Base-by-base conservation (phyloP, 2,797 vertebrate species). In the Hemitrygon akajei region DNA sequence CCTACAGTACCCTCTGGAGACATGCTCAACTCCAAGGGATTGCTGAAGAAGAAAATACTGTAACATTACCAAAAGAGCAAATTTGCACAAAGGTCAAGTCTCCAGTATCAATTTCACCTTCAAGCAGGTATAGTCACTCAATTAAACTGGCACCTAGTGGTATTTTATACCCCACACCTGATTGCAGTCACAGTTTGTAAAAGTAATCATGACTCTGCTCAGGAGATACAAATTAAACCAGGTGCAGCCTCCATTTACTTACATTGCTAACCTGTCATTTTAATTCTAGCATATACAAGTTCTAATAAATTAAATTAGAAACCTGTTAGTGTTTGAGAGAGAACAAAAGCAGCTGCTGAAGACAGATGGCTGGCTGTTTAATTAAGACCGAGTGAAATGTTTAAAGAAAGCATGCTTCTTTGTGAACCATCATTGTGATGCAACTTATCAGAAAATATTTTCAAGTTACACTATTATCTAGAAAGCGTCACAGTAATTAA, bases 221-320 rank as follows among this genome's bases (percentile, higher is more conserved):
- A 47, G 56, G 47, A 93, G 71, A 75, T 71, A 93, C 34, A 76
- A 71, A 93, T 93, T 93, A 76, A 93, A 93, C 69, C 91, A 93
- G 91, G 91, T 93, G 91, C 71, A 76, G 91, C 10, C 25, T 56
- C 40, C 40, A 93, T 76, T 75, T 75, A 93, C 71, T 93, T 56
- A 56, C 71, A 27, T 40, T 56, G 37, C 40, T 56, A 75, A 76
- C 71, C 91, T 93, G 91, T 56, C 91, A 93, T 76, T 93, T 93
- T 76, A 93, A 93, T 56, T 93, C 47, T 7, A 40, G 69, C 47
- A n/a, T 71, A 76, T 93, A 37, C 37, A 58, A 71, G 25, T 73
- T 40, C 71, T 93, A 93, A 93, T 93, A 93, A 93, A 76, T 93
- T 93, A 93, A 93, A 56, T 93, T 93, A 76, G 71, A 93, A 93